Evolutionary conservation across 2,888 invertebrate species (phyloP).

Genomic region (Sesia apiformis): DNA sequence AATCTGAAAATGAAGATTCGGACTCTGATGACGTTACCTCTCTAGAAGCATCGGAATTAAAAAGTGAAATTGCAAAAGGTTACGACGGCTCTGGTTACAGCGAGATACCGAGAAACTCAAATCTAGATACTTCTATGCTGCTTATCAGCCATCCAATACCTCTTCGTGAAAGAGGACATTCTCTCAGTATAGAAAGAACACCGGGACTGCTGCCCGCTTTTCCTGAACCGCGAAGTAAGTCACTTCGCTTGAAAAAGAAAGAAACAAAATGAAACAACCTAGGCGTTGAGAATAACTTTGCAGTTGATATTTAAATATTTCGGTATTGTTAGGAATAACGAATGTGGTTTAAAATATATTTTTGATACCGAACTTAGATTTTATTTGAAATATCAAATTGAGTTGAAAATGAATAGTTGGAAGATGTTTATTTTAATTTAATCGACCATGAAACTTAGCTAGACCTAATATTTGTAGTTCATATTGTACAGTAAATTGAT

Average conservation of each 20-base stretch:
- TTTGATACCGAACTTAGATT: neutral
- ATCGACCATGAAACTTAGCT: no score
- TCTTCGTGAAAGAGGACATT: constrained; percentile 46
- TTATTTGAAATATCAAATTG: neutral
- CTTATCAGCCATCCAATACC: constrained; percentile 22
- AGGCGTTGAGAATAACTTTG: neutral
- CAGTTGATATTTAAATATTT: constrained; percentile 16
- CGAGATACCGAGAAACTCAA: constrained; percentile 28
- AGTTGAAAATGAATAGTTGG: no score
- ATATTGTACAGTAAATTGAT: neutral
- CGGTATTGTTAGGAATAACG: constrained; percentile 3
- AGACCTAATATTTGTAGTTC: no score
- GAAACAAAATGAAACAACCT: constrained; percentile 10
- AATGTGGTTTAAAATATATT: neutral
- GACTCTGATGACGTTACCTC: constrained; percentile 15
- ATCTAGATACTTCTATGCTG: constrained; percentile 26
- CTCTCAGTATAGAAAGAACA: constrained; percentile 45
- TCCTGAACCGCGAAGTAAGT: constrained; percentile 56
- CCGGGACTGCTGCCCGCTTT: constrained; percentile 32
- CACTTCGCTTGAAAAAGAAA: constrained; percentile 50
- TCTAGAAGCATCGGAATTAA: constrained; percentile 35
- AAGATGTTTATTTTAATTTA: no score
- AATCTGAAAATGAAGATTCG: constrained; percentile 35
- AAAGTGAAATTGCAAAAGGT: constrained; percentile 32
- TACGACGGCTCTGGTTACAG: constrained; percentile 34